phyloP scores from a whole-genome alignment of 1,140 invertebrate genomes.

The Drosophila nigrodunni region DNA sequence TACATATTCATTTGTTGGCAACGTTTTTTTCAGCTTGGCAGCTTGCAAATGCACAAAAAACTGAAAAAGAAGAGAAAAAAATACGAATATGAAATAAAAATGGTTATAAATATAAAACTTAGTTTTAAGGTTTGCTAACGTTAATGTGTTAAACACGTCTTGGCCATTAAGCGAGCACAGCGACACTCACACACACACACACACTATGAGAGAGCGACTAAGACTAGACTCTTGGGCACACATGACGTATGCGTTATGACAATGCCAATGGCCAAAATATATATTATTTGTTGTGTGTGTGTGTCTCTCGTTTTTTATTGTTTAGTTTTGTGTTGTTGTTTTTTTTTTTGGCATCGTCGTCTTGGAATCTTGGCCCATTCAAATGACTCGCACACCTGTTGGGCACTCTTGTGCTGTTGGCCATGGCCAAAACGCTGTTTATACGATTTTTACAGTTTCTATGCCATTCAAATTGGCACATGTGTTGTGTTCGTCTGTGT shows the following conservation, averaged over 20 bases:
- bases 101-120: slow-evolving; percentile 66
- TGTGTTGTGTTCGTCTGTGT: slow-evolving; percentile 30
- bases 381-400: slow-evolving; percentile 76
- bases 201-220: neutral
- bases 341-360: slow-evolving; percentile 19
- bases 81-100: slow-evolving; percentile 58
- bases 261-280: slow-evolving; percentile 57
- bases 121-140: slow-evolving; percentile 69
- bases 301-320: slow-evolving; percentile 40
- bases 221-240: slow-evolving; percentile 30
- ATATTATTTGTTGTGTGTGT: slow-evolving; percentile 30
- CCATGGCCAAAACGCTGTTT: slow-evolving; percentile 60
- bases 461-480: slow-evolving; percentile 65
- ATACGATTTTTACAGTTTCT: slow-evolving; percentile 48
- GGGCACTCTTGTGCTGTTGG: slow-evolving; percentile 44
- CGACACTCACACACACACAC: slow-evolving; percentile 9
- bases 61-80: neutral
- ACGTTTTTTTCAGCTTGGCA: slow-evolving; percentile 16
- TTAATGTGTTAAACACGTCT: slow-evolving; percentile 81
- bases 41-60: slow-evolving; percentile 31
- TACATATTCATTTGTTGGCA: slow-evolving; percentile 47
- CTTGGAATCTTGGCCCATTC: slow-evolving; percentile 72
- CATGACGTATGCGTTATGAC: slow-evolving; percentile 81
- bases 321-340: slow-evolving; percentile 5
- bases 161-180: slow-evolving; percentile 64